These are phyloP conservation scores for Papilio helenus DNA, from an alignment of 1,140 invertebrate genomes.

Conservation along the genomic window DNA sequence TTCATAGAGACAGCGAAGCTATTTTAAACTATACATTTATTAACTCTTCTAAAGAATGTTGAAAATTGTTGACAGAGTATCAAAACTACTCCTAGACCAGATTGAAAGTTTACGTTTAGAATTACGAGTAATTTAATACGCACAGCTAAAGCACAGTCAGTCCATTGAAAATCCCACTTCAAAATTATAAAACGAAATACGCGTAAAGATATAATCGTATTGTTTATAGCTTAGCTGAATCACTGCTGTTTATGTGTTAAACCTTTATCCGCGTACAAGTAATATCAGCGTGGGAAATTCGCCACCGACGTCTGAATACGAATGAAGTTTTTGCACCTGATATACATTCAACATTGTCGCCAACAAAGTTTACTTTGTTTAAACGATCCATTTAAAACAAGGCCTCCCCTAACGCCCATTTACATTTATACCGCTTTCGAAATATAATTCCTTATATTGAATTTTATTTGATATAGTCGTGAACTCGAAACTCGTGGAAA, in stretches of 20 bases:
- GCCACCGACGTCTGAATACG: conserved; percentile 64
- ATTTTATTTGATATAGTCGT: background rate
- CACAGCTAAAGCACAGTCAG: too few species aligned
- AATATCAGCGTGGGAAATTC: conserved; percentile 56
- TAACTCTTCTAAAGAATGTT: background rate
- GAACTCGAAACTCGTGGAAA: background rate
- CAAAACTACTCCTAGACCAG: background rate
- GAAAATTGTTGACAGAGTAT: background rate
- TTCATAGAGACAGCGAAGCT: background rate
- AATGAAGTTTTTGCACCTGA: conserved; percentile 70
- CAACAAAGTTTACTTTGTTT: conserved; percentile 40
- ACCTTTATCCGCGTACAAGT: conserved; percentile 30
- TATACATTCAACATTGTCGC: conserved; percentile 47
- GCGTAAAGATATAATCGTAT: too few species aligned
- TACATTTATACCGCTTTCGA: conserved; percentile 10
- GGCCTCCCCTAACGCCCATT: conserved; percentile 22
- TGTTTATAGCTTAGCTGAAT: background rate
- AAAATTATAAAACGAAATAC: too few species aligned
- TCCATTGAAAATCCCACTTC: too few species aligned
- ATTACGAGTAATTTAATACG: too few species aligned
- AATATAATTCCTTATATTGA: conserved; percentile 26
- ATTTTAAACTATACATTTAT: background rate
- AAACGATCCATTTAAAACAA: conserved; percentile 26
- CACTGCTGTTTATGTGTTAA: conserved; percentile 9
- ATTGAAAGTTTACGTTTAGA: background rate